Evolutionary conservation across 2,888 invertebrate species (phyloP), one percentile per base, ranked within the genome.

Genomic region (Fissipunctia ypsillon): DNA sequence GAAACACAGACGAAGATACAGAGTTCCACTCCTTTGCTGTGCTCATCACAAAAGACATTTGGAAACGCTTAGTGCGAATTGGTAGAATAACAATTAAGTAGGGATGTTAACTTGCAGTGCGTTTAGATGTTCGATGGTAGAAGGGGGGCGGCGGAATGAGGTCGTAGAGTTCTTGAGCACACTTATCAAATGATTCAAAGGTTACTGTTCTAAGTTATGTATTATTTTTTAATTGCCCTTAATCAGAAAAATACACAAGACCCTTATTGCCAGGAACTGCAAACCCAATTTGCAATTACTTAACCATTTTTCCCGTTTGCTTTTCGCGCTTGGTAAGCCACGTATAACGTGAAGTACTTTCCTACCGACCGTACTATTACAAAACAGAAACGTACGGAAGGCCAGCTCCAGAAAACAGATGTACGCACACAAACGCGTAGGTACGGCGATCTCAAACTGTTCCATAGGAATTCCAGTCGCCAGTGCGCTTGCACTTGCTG

Each of bases 301-400:
- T 6, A 73, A 73, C 12, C 22, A 48, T 66, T 52, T 56, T 70
- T 52, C 31, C 9, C 16, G 9, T 57, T n/a, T 43, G 31, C 14
- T n/a, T 59, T 69, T 50, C 14, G 22, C 78, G 69, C 57, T 50
- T 69, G 69, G 78, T 0, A 78, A 59, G 35, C 19, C 74, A 78
- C 28, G 69, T 77, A 68, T 43, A 43, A 43, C 73, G 31, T 31
- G 25, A 4, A 41, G 41, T 68, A 68, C 28, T 7, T 69, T 50
- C 7, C 9, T 41, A 52, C 3, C 6, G 5, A 38, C 16, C 7
- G 3, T 14, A n/a, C 5, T n/a, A 14, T 38, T 7, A 50, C 16
- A 3, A 14, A 7, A 38, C 3, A 48, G 4, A 28, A 38, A 28
- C 1, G 2, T 9, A n/a, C 16, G n/a, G 50, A 69, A 69, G 48